These are phyloP conservation scores for Proisotoma minuta DNA, from an alignment of 2,888 invertebrate genomes.

Conservation along the genomic window DNA sequence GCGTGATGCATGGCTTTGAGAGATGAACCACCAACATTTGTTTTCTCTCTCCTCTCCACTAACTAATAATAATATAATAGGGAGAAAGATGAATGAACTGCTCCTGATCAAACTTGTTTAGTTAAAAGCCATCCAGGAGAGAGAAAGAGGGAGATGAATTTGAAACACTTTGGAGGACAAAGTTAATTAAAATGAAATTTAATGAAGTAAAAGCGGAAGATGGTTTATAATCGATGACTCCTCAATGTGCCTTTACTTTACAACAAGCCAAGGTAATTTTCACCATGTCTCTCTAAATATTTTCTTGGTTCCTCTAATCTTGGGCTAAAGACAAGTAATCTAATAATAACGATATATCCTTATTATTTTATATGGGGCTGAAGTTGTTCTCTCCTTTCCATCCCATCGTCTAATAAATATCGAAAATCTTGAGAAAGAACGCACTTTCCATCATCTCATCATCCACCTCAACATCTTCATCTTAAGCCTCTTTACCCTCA, in stretches of 20 bases:
- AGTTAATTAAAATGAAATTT: conserved; percentile 17
- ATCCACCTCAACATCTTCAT: conserved; percentile 19
- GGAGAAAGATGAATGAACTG: conserved; percentile 4
- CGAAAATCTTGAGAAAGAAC: too few species aligned
- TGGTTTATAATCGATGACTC: conserved; percentile 8
- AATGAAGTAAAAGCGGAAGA: conserved; percentile 11
- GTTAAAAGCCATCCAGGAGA: conserved; percentile 1
- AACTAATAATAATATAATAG: too few species aligned
- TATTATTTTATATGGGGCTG: too few species aligned
- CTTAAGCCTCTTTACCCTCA: conserved; percentile 13
- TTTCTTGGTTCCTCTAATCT: too few species aligned
- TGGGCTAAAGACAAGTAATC: too few species aligned
- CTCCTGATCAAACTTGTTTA: conserved; percentile 11
- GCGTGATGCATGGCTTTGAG: neutral
- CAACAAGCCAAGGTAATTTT: too few species aligned
- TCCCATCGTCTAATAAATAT: too few species aligned
- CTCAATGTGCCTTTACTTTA: conserved; percentile 6
- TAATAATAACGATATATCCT: too few species aligned
- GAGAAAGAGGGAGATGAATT: conserved; percentile 3
- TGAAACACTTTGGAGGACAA: neutral
- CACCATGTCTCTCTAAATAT: too few species aligned
- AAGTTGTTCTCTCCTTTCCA: too few species aligned
- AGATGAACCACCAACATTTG: neutral
- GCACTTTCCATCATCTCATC: conserved; percentile 3
- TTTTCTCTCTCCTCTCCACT: neutral